Conservation (phyloP, 2,797 vertebrate genomes). For the Oreortyx pictus region DNA sequence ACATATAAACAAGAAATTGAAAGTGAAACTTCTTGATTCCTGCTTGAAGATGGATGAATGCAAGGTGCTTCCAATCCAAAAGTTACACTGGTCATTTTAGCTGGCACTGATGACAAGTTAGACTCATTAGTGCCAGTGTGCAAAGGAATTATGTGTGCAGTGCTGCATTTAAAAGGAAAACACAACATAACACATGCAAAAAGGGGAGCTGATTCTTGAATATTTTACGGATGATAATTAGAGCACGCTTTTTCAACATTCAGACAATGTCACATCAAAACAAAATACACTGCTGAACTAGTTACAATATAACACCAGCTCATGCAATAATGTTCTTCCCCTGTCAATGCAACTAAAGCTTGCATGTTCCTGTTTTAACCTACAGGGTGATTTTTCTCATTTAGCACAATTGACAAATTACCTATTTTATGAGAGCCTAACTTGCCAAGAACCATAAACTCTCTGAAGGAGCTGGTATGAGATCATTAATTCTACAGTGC, state of each 20-base stretch:
- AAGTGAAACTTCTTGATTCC: background rate
- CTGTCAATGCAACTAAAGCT: background rate
- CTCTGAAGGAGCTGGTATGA: background rate
- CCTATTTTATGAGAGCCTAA: slow-evolving; percentile 23
- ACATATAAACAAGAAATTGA: background rate
- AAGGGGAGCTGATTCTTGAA: background rate
- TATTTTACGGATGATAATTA: background rate
- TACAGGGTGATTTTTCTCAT: slow-evolving; percentile 44
- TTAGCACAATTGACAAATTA: slow-evolving; percentile 44
- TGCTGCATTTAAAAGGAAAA: background rate
- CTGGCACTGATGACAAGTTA: rapidly evolving
- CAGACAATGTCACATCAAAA: background rate
- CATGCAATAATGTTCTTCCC: background rate
- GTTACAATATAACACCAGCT: background rate
- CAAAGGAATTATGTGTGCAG: background rate
- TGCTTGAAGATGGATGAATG: rapidly evolving
- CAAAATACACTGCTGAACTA: background rate
- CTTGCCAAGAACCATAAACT: slow-evolving; percentile 51
- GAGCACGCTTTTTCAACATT: background rate
- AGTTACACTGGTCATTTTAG: background rate
- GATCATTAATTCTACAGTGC: slow-evolving; percentile 18
- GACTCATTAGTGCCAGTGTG: background rate
- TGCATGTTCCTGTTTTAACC: background rate
- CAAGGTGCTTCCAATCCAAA: background rate
- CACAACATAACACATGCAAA: background rate